These are phyloP conservation scores for Pomatorhinus ruficollis DNA, from an alignment of 2,113 vertebrate genomes.

Conservation along the genomic window DNA sequence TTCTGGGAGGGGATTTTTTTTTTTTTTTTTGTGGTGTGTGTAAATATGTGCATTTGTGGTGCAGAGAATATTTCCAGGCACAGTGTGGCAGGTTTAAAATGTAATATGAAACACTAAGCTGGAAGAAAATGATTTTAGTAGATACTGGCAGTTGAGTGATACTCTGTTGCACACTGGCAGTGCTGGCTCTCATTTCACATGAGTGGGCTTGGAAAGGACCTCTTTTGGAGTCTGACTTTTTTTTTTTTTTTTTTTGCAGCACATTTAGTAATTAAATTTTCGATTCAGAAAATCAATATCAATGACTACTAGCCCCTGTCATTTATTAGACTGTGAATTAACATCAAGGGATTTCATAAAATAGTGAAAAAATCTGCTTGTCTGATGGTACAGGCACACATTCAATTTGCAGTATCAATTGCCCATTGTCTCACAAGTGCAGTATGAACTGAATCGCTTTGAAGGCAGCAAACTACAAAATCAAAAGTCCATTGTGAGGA, in stretches of 20 bases:
- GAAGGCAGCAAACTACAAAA: not conserved
- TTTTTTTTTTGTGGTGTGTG: not conserved
- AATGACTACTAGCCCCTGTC: not conserved
- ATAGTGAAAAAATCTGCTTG: conserved; percentile 22
- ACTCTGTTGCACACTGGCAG: not conserved
- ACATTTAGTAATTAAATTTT: not conserved
- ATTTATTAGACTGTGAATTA: not conserved
- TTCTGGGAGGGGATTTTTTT: not conserved
- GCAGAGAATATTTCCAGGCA: not conserved
- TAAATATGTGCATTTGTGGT: not conserved
- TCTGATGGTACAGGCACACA: not conserved
- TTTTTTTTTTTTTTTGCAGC: not conserved
- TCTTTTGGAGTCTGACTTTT: not conserved
- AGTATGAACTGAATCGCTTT: conserved; percentile 54
- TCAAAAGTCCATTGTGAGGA: not conserved
- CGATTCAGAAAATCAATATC: not conserved
- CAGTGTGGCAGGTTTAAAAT: not conserved
- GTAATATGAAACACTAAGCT: not conserved
- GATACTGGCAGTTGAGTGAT: not conserved
- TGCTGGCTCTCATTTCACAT: not conserved
- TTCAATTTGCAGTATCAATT: not conserved
- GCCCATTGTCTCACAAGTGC: conserved; percentile 20
- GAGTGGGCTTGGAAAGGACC: not conserved
- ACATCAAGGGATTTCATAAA: not conserved
- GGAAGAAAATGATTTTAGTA: not conserved